Conservation (phyloP, 2,113 vertebrate species). For the Lethenteron camtschaticum region DNA sequence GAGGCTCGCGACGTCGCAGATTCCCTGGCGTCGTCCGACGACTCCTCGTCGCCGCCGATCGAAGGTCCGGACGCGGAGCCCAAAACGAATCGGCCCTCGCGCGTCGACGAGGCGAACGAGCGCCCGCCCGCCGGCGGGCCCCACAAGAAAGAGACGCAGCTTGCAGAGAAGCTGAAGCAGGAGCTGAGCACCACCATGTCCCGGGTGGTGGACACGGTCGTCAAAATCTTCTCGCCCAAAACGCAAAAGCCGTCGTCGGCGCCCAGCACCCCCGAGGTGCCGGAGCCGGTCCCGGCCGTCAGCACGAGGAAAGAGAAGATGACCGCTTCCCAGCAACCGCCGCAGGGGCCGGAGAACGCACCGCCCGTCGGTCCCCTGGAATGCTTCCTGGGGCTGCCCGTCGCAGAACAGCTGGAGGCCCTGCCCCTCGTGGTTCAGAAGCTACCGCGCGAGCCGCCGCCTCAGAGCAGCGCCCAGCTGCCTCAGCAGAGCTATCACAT, state of each 20-base stretch:
- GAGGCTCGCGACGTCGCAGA: too few relatives aligned
- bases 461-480: background rate
- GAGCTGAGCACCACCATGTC: conserved; percentile 92
- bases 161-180: conserved; percentile 88
- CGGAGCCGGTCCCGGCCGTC: background rate
- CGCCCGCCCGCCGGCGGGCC: background rate
- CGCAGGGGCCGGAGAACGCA: background rate
- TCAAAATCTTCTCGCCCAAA: conserved; percentile 51
- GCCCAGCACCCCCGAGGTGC: background rate
- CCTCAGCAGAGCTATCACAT: background rate
- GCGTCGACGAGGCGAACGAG: background rate
- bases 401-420: background rate
- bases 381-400: background rate
- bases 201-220: conserved; percentile 89
- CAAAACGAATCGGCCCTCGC: background rate
- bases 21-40: background rate
- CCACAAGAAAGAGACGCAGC: conserved; percentile 4
- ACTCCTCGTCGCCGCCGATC: background rate
- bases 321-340: background rate
- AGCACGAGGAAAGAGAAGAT: too few relatives aligned
- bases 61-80: background rate
- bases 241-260: background rate
- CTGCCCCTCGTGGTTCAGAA: conserved; percentile 1
- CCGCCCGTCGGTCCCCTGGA: background rate
- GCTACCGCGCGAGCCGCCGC: background rate